A percentile compares a stretch with the other conserved stretches of the same genome.
Evolutionary conservation across 2,113 vertebrate genomes (phyloP).

Genomic region (Fukomys damarensis): DNA sequence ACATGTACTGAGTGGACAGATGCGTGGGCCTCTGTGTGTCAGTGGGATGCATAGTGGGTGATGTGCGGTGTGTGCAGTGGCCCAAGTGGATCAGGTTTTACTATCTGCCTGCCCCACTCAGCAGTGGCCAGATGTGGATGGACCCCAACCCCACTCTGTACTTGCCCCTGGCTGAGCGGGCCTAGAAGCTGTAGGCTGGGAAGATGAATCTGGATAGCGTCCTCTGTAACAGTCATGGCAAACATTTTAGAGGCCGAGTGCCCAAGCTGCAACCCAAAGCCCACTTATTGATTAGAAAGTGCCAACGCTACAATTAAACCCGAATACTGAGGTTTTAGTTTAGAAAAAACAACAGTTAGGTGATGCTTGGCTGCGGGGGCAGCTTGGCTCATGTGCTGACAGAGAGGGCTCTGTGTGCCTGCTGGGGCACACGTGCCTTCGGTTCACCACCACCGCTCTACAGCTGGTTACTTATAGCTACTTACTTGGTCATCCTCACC

Average conservation of each 20-base stretch:
- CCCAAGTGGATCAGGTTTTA: not conserved
- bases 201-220: slow-evolving; percentile 87
- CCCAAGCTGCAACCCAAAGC: not conserved
- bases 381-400: not conserved
- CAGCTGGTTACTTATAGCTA: slow-evolving; percentile 88
- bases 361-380: not conserved
- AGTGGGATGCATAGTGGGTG: not conserved
- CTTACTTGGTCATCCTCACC: too few relatives aligned
- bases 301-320: not conserved
- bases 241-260: not conserved
- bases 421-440: not conserved
- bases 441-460: not conserved
- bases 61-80: not conserved
- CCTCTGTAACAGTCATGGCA: slow-evolving; percentile 81
- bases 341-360: not conserved
- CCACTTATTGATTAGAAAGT: not conserved
- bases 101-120: not conserved
- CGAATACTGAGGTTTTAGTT: not conserved
- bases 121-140: slow-evolving; percentile 80
- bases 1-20: not conserved
- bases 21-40: fast-evolving
- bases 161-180: slow-evolving; percentile 86
- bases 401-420: not conserved
- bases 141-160: slow-evolving; percentile 81
- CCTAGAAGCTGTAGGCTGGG: slow-evolving; percentile 81